Conservation (phyloP, 2,797 vertebrate species). For the Acropternis orthonyx region DNA sequence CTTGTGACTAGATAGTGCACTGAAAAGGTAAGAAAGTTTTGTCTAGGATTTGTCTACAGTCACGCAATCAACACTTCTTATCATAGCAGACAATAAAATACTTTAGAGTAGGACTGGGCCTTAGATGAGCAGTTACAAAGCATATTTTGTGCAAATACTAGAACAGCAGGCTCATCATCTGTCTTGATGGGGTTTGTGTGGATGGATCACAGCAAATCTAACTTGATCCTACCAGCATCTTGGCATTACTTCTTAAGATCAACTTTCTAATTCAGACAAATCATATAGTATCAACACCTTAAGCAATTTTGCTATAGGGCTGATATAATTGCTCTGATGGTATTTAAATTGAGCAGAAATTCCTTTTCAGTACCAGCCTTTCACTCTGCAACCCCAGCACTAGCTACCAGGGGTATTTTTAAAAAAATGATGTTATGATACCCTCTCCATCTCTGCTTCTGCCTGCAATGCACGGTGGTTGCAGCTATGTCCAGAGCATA, state of each 20-base stretch:
- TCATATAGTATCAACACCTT: not conserved
- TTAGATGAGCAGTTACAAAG: not conserved
- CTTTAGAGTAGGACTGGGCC: not conserved
- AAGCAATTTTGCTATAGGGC: not conserved
- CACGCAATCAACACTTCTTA: not conserved
- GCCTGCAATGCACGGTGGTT: not conserved
- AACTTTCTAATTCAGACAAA: not conserved
- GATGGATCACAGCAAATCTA: not conserved
- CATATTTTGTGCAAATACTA: not conserved
- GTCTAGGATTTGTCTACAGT: not conserved
- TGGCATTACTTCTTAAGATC: not conserved
- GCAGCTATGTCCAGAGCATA: not conserved
- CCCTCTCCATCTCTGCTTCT: not conserved
- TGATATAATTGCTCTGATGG: not conserved
- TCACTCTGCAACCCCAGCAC: not conserved
- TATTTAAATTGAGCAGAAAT: not conserved
- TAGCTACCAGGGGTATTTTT: not conserved
- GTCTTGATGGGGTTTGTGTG: not conserved
- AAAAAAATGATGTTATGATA: not conserved
- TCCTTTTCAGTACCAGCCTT: not conserved
- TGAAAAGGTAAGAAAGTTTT: not conserved
- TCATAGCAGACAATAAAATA: not conserved
- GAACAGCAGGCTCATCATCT: not conserved
- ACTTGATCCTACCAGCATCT: not conserved
- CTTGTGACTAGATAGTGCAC: not conserved